Conservation (phyloP, 2,113 vertebrate genomes). For the Lanius ludovicianus region DNA sequence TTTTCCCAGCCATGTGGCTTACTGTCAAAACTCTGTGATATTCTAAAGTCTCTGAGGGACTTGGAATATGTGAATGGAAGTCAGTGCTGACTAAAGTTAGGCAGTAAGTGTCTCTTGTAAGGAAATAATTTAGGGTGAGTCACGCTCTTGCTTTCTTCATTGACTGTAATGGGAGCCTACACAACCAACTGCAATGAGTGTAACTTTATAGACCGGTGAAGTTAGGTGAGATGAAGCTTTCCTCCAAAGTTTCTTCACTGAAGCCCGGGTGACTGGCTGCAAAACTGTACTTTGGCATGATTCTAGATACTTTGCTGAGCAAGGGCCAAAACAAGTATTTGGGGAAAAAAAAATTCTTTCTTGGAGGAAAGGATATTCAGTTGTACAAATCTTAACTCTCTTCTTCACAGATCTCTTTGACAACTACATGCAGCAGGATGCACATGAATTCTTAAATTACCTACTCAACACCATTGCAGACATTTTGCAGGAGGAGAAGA, state of each 20-base stretch:
- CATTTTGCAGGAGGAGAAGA: conserved; percentile 97
- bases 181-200: not conserved
- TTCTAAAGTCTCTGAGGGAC: not conserved
- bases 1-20: not conserved
- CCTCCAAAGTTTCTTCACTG: not conserved
- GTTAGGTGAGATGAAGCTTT: not conserved
- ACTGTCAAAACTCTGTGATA: not conserved
- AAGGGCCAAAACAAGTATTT: not conserved
- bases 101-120: not conserved
- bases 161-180: not conserved
- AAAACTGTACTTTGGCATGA: not conserved
- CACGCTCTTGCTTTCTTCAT: not conserved
- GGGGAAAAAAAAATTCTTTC: not conserved
- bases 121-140: not conserved
- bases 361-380: not conserved
- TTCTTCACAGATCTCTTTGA: conserved; percentile 91
- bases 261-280: not conserved
- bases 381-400: conserved; percentile 5
- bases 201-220: not conserved
- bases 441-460: conserved; percentile 98
- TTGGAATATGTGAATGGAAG: not conserved
- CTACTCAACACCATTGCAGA: conserved; percentile 97
- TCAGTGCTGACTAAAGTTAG: not conserved
- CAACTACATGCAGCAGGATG: conserved; percentile 99
- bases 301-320: not conserved